A percentile compares a stretch with the other conserved stretches of the same genome.
phyloP scores from a whole-genome alignment of 2,113 vertebrate species.

The Irena cyanogastra region DNA sequence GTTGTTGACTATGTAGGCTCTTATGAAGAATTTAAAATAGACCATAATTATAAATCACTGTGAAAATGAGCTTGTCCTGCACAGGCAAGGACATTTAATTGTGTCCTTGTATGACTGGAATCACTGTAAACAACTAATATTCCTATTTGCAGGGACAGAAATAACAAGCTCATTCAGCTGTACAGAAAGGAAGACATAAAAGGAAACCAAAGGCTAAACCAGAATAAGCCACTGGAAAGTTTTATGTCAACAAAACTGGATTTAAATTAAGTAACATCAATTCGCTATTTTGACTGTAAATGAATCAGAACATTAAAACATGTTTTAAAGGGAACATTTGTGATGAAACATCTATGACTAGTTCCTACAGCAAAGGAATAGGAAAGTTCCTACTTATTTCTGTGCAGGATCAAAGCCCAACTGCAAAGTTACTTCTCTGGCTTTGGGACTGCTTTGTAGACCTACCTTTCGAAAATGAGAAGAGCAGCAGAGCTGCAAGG shows the following conservation, averaged over 20 bases:
- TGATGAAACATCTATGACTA: neutral
- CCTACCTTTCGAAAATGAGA: neutral
- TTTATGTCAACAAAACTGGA: conserved; percentile 42
- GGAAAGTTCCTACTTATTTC: neutral
- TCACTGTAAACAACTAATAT: conserved; percentile 52
- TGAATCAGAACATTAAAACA: conserved; percentile 30
- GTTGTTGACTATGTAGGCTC: neutral
- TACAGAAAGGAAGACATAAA: conserved; percentile 56
- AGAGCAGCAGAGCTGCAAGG: neutral
- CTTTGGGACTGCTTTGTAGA: neutral
- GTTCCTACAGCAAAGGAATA: neutral
- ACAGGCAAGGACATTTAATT: conserved; percentile 34
- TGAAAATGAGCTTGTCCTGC: conserved; percentile 2
- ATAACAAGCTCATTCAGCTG: conserved; percentile 44
- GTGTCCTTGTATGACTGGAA: conserved; percentile 41
- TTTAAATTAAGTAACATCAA: conserved; percentile 53
- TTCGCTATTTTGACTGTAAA: conserved; percentile 33
- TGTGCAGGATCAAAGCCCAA: neutral
- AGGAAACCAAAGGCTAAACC: conserved; percentile 51
- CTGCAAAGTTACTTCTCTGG: neutral
- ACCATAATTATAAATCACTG: conserved; percentile 25
- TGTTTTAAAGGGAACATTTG: conserved; percentile 13
- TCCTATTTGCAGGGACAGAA: conserved; percentile 41
- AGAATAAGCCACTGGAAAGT: conserved; percentile 57
- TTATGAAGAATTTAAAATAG: conserved; percentile 20